These are phyloP conservation scores for Drosophila atripex DNA, from an alignment of 2,888 invertebrate species.

Conservation along the genomic window DNA sequence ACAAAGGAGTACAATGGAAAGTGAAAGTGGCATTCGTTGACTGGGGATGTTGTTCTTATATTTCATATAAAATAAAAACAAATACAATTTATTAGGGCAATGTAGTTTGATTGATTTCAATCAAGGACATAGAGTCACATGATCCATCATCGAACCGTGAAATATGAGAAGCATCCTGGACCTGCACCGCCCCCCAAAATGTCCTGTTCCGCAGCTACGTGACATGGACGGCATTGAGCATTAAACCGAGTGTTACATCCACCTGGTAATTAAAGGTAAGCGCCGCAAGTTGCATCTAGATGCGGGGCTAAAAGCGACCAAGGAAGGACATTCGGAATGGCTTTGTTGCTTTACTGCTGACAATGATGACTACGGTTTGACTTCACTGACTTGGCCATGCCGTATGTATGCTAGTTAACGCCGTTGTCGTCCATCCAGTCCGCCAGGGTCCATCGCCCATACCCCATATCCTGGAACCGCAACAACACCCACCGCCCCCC, in stretches of 20 bases:
- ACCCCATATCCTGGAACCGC: not conserved
- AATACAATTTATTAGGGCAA: no score
- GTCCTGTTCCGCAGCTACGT: slow-evolving; percentile 30
- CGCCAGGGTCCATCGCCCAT: not conserved
- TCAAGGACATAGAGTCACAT: not conserved
- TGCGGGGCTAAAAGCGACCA: slow-evolving; percentile 25
- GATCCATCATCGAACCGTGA: no score
- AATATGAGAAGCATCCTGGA: no score
- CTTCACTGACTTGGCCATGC: slow-evolving; percentile 23
- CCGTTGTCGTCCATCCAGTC: slow-evolving; percentile 46
- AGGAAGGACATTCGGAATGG: slow-evolving; percentile 18
- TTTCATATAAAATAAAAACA: not conserved
- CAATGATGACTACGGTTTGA: slow-evolving; percentile 22
- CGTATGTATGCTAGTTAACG: slow-evolving; percentile 57
- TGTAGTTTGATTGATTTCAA: not conserved
- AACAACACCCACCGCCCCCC: slow-evolving; percentile 10
- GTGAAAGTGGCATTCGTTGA: slow-evolving; percentile 29
- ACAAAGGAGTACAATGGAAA: slow-evolving; percentile 13
- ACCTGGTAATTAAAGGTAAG: slow-evolving; percentile 67
- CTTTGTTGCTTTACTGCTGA: slow-evolving; percentile 33
- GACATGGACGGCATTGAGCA: slow-evolving; percentile 41
- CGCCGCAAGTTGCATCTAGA: slow-evolving; percentile 53
- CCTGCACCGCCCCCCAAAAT: not conserved
- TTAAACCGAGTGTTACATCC: slow-evolving; percentile 64
- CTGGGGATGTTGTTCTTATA: not conserved